A percentile compares a stretch with the other conserved stretches of the same genome.
phyloP scores from a whole-genome alignment of 2,797 vertebrate genomes.

The Zalophus californianus region DNA sequence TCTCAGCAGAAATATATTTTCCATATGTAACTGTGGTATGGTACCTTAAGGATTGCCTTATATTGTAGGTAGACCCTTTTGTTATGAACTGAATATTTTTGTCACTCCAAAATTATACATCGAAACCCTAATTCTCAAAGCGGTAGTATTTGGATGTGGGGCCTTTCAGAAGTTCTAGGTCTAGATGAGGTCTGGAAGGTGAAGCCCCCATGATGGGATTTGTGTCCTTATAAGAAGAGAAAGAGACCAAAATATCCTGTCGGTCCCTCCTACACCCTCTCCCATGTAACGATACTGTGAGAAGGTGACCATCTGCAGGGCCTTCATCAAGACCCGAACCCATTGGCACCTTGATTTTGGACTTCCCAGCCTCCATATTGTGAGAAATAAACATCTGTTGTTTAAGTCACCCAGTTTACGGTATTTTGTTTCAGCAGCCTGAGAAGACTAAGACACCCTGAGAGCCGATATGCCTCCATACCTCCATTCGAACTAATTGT shows the following conservation, averaged over 20 bases:
- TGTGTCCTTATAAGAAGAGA: neutral
- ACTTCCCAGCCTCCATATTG: neutral
- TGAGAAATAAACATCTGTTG: neutral
- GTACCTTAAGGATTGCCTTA: neutral
- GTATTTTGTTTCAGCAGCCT: neutral
- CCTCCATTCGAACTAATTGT: neutral
- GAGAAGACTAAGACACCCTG: neutral
- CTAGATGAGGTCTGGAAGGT: neutral
- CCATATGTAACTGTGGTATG: neutral
- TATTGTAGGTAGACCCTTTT: neutral
- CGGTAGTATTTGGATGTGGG: neutral
- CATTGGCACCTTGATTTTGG: neutral
- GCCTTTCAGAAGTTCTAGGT: neutral
- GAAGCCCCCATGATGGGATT: neutral
- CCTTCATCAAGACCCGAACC: neutral
- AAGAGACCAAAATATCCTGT: neutral
- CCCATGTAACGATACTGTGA: neutral
- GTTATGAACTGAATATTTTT: neutral
- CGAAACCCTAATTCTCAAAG: neutral
- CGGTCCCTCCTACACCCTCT: rapidly evolving
- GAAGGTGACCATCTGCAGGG: neutral
- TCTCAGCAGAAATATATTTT: neutral
- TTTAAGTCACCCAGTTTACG: neutral
- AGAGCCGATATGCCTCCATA: neutral
- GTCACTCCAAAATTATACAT: neutral